Percentiles rank a stretch among this genome's conserved stretches.
Evolutionary conservation across 2,888 invertebrate species (phyloP).

Genomic region (Agrotis clavis): DNA sequence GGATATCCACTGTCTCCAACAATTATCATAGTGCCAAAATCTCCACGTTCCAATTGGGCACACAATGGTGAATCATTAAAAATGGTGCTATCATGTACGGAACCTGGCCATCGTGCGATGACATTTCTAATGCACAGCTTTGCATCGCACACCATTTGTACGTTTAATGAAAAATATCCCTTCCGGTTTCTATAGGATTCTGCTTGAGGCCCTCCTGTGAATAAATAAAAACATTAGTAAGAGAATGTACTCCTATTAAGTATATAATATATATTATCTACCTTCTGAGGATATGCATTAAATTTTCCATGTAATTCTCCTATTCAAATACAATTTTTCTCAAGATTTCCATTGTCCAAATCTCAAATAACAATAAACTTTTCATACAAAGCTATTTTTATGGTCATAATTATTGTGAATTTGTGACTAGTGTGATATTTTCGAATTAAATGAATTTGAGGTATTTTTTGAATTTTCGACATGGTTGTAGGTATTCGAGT

Average conservation of each 20-base stretch:
- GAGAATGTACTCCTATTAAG: background rate
- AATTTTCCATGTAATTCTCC: no score
- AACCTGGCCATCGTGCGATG: constrained; percentile 9
- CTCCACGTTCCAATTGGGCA: constrained; percentile 14
- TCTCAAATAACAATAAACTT: no score
- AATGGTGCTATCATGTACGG: constrained; percentile 8
- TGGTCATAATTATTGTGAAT: no score
- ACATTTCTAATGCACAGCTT: constrained; percentile 3
- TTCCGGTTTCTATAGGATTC: background rate
- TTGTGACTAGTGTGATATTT: no score
- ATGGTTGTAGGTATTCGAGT: background rate
- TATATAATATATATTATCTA: background rate
- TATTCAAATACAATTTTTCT: no score
- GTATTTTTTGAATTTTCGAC: no score
- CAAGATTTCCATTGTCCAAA: no score
- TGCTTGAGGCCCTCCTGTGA: background rate
- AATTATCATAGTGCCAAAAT: constrained; percentile 7
- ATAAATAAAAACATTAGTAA: background rate
- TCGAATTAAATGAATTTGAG: no score
- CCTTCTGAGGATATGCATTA: background rate
- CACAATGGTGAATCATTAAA: constrained; percentile 14
- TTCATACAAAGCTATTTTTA: no score
- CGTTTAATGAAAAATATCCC: constrained; percentile 6
- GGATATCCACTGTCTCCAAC: constrained; percentile 15
- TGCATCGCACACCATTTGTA: constrained; percentile 9